These are phyloP conservation scores for Meloidogyne floridensis DNA, from an alignment of 1,140 invertebrate genomes.

Conservation along the genomic window DNA sequence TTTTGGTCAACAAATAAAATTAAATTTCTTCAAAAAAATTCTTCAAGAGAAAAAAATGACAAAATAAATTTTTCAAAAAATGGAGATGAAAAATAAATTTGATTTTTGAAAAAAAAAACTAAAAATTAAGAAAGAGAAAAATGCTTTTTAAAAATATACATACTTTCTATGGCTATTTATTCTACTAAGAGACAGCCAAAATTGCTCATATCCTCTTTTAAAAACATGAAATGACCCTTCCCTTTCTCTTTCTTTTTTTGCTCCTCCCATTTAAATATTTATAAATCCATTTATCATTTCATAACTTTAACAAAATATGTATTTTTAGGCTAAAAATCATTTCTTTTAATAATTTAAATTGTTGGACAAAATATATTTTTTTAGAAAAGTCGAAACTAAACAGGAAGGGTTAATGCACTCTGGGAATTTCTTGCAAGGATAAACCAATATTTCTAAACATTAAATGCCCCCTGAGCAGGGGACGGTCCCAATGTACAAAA, in stretches of 20 bases:
- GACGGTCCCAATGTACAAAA: too few species aligned
- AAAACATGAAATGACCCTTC: not conserved
- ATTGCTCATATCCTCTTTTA: not conserved
- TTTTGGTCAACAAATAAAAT: too few species aligned
- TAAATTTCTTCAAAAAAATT: too few species aligned
- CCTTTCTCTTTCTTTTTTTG: not conserved
- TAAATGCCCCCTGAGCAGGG: too few species aligned
- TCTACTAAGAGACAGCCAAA: not conserved
- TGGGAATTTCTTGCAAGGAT: too few species aligned
- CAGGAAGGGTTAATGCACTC: too few species aligned
- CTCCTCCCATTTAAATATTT: not conserved
- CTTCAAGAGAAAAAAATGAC: not conserved
- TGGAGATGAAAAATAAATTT: not conserved
- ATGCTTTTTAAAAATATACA: slow-evolving; percentile 24
- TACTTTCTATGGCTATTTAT: not conserved
- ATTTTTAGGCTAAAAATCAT: slow-evolving; percentile 1
- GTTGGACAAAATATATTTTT: too few species aligned
- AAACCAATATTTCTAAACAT: too few species aligned
- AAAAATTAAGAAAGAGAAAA: not conserved
- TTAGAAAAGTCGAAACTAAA: too few species aligned
- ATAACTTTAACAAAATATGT: not conserved
- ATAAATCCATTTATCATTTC: slow-evolving; percentile 7
- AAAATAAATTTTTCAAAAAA: slow-evolving; percentile 5
- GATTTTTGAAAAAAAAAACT: not conserved
- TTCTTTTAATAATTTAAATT: not conserved